Conservation (phyloP, 1,140 invertebrate species). For the Phymastichus coffea region DNA sequence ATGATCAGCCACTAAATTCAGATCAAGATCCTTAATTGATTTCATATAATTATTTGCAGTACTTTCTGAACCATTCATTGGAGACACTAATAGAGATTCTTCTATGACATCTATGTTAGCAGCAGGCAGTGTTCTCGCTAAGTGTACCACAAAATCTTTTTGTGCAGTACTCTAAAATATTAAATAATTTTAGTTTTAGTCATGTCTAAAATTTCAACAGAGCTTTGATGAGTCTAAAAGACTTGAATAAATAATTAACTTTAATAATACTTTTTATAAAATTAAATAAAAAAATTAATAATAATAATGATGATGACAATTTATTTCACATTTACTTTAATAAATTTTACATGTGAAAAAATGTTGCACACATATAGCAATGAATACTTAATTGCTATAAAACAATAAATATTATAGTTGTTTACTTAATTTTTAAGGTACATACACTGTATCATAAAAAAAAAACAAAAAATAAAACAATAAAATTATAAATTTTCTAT, state of each 20-base stretch:
- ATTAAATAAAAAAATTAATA: neutral
- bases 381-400: too few relatives aligned
- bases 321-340: neutral
- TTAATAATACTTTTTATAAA: constrained; percentile 21
- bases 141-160: constrained; percentile 71
- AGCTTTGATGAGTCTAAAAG: too few relatives aligned
- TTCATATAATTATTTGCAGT: constrained; percentile 41
- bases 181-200: too few relatives aligned
- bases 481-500: too few relatives aligned
- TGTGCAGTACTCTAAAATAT: constrained; percentile 60
- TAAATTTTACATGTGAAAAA: too few relatives aligned
- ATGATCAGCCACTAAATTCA: constrained; percentile 68
- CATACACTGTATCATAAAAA: too few relatives aligned
- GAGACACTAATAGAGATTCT: constrained; percentile 38
- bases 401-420: too few relatives aligned
- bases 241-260: too few relatives aligned
- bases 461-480: too few relatives aligned
- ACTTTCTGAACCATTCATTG: constrained; percentile 31
- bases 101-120: constrained; percentile 52
- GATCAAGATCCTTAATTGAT: constrained; percentile 57
- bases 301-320: neutral
- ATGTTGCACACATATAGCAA: too few relatives aligned
- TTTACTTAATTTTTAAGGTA: too few relatives aligned
- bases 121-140: constrained; percentile 69
- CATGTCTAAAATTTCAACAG: too few relatives aligned